Percentiles rank a stretch among this genome's conserved stretches.
phyloP scores from a whole-genome alignment of 2,888 invertebrate genomes.

The Alloplasta piceator region DNA sequence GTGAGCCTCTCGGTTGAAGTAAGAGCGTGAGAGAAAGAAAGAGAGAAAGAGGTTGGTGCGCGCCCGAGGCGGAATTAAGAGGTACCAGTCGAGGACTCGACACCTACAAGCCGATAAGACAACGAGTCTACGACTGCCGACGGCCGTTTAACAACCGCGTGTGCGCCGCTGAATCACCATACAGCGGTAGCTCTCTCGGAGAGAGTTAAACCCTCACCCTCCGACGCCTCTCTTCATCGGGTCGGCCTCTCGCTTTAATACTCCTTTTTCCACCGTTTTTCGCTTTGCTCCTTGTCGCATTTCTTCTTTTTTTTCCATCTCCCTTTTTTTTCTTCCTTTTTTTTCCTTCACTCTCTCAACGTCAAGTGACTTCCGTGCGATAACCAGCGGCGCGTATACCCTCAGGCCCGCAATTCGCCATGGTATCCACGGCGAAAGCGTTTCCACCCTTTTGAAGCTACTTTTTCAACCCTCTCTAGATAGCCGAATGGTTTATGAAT shows the following conservation, averaged over 20 bases:
- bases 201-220: constrained; percentile 32
- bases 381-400: constrained; percentile 54
- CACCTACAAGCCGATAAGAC: constrained; percentile 59
- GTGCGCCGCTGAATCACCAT: constrained; percentile 33
- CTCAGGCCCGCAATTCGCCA: constrained; percentile 49
- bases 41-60: neutral
- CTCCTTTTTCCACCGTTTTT: neutral
- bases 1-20: constrained; percentile 16
- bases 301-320: neutral
- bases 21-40: constrained; percentile 9
- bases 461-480: constrained; percentile 33
- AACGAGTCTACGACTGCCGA: constrained; percentile 72
- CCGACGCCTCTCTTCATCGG: neutral
- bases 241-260: constrained; percentile 12
- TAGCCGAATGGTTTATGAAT: constrained; percentile 21
- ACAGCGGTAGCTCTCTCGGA: constrained; percentile 23
- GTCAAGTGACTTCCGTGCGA: constrained; percentile 61
- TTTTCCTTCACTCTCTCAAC: constrained; percentile 48
- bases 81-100: constrained; percentile 48
- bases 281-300: neutral
- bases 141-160: constrained; percentile 71
- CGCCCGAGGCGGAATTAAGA: constrained; percentile 54
- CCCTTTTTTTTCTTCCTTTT: constrained; percentile 6
- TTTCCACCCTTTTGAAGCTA: constrained; percentile 53
- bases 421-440: constrained; percentile 44